These are phyloP conservation scores for Metallyticus violacea DNA, from an alignment of 2,888 invertebrate genomes.

Conservation along the genomic window DNA sequence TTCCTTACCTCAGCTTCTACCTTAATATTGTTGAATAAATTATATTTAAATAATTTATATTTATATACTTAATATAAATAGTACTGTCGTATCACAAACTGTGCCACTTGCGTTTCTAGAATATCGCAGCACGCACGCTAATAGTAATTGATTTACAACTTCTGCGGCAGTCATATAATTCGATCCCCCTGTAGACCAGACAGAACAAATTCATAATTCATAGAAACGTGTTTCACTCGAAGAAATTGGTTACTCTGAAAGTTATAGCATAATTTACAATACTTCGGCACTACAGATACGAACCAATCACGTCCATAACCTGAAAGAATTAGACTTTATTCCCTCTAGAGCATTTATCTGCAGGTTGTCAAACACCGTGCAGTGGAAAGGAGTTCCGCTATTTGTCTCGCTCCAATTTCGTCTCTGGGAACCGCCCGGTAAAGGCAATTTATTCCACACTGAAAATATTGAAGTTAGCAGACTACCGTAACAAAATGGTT, in stretches of 20 bases:
- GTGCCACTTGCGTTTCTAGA: no score
- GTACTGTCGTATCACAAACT: no score
- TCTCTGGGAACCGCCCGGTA: neutral
- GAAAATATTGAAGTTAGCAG: neutral
- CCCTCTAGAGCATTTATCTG: neutral
- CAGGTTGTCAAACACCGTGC: no score
- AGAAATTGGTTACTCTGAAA: neutral
- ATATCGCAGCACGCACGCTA: no score
- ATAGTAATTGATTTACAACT: no score
- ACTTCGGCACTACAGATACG: neutral
- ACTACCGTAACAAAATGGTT: neutral
- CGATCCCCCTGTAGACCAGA: no score
- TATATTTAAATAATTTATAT: no score
- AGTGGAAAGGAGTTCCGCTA: neutral
- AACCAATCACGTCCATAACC: neutral
- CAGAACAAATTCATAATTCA: neutral
- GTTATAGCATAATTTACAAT: neutral
- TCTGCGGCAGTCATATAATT: no score
- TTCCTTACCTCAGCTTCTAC: no score
- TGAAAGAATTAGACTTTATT: neutral
- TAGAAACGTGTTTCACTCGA: neutral
- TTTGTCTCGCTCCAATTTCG: neutral
- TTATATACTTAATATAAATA: no score
- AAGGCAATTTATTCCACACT: neutral
- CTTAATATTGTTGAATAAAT: no score